Percentiles rank a stretch among this genome's conserved stretches.
These are phyloP conservation scores for Epistrophe grossulariae DNA, from an alignment of 2,888 invertebrate species.

Conservation along the genomic window DNA sequence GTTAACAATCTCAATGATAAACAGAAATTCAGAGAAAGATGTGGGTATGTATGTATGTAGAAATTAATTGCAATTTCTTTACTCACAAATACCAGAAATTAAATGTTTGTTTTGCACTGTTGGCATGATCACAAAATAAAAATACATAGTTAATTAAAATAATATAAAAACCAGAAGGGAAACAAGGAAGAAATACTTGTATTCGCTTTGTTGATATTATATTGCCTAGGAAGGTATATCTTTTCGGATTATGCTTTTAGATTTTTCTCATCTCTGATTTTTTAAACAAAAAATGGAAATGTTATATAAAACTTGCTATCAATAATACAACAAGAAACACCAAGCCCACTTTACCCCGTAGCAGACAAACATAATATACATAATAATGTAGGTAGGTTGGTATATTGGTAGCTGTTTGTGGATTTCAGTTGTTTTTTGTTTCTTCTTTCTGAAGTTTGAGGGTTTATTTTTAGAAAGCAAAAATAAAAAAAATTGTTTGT, in stretches of 20 bases:
- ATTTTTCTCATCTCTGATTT: constrained; percentile 12
- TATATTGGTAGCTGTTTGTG: not conserved
- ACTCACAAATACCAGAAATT: not conserved
- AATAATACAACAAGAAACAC: constrained; percentile 7
- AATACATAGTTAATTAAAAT: constrained; percentile 1
- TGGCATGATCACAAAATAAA: not conserved
- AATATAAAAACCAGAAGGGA: not conserved
- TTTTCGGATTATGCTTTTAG: not conserved
- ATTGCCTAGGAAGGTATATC: not conserved
- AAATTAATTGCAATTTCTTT: constrained; percentile 5
- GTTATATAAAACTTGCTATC: constrained; percentile 24
- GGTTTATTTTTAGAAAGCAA: constrained; percentile 35
- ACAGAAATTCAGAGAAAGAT: not conserved
- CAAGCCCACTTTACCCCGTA: not conserved
- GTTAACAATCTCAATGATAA: constrained; percentile 11
- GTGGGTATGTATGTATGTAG: not conserved
- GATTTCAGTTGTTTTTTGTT: not conserved
- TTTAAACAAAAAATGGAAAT: constrained; percentile 15
- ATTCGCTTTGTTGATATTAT: not conserved
- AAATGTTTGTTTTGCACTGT: not conserved
- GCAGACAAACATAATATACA: not conserved
- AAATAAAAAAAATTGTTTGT: not conserved
- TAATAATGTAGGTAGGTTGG: too few species aligned
- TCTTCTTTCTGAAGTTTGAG: not conserved
- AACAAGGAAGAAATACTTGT: constrained; percentile 9